Evolutionary conservation across 1,140 invertebrate species (phyloP).

Genomic region (Reticulitermes speratus): DNA sequence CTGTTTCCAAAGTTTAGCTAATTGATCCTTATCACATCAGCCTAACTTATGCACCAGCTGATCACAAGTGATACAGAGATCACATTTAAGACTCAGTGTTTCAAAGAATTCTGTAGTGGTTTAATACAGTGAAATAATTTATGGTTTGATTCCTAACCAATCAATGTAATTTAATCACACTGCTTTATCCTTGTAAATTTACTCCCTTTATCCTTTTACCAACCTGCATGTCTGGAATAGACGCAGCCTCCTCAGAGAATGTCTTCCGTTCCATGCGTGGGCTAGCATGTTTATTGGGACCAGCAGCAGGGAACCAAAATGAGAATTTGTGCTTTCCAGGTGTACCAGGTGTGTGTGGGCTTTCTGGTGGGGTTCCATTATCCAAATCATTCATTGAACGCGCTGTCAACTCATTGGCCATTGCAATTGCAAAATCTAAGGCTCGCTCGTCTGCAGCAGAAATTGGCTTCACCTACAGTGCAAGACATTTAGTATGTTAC

Average conservation of each 20-base stretch:
- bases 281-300: slow-evolving; percentile 50
- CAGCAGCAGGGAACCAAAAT: slow-evolving; percentile 72
- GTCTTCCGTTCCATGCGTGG: slow-evolving; percentile 73
- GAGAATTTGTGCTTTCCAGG: slow-evolving; percentile 84
- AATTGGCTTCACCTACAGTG: slow-evolving; percentile 82
- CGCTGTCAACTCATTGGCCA: slow-evolving; percentile 89
- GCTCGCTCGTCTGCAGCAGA: slow-evolving; percentile 90
- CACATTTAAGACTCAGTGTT: no score
- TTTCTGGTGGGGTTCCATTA: slow-evolving; percentile 52
- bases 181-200: neutral
- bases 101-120: no score
- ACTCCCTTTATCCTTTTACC: slow-evolving; percentile 24
- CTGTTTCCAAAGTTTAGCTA: no score
- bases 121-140: no score
- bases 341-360: slow-evolving; percentile 69
- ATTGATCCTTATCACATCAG: no score
- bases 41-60: no score
- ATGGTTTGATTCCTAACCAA: no score
- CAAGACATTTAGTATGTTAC: neutral
- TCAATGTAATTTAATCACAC: no score
- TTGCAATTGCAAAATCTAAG: slow-evolving; percentile 89
- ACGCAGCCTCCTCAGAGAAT: slow-evolving; percentile 86
- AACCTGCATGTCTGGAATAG: slow-evolving; percentile 88
- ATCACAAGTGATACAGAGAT: no score
- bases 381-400: slow-evolving; percentile 84